Base-by-base conservation (phyloP, 2,797 vertebrate genomes). In the Pelodytes ibericus region DNA sequence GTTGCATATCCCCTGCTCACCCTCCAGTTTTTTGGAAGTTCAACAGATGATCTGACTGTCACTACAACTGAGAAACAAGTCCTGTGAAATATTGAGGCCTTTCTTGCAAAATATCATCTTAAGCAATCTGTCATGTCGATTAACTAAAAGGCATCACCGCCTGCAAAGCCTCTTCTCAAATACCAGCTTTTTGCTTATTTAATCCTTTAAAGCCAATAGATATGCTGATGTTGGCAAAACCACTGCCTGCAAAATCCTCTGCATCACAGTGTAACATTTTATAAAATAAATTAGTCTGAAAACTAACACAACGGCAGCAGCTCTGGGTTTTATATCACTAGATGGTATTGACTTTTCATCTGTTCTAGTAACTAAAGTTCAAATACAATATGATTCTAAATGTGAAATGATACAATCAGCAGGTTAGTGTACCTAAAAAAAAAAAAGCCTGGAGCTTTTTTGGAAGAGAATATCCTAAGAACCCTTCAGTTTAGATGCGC, bases 131-230 rank as follows among this genome's bases (percentile, higher is more conserved):
- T 58, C 56, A 58, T 18, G 56, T 58, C 26, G 56, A 29, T 58
- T 58, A 26, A 58, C 26, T 58, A 58, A 58, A 58, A 58, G 25
- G 56, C 26, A 58, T 58, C 56, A 58, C 25, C 24, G n/a, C n/a
- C 25, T 25, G 56, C 9, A 58, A 58, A 53, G 20, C 5, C 6
- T 53, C n/a, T 53, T 53, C 20, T 16, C n/a, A 6, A 53, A 53
- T 53, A 24, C 49, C 49, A 53, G 49, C n/a, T 53, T 53, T 29
- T 29, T 26, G 24, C 56, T 26, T 58, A 29, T 27, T 58, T 58
- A 26, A 58, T 58, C 56, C 11, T 58, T 58, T 15, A 58, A 29
- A 25, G 24, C 26, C 56, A 26, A 26, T 58, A 29, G 24, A 58
- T 53, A 22, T 29, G 56, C 56, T 26, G 24, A 58, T 58, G 24